Evolutionary conservation across 2,797 vertebrate genomes (phyloP), one percentile per base, ranked within the genome.

Genomic region (Rhinoraja longicauda): DNA sequence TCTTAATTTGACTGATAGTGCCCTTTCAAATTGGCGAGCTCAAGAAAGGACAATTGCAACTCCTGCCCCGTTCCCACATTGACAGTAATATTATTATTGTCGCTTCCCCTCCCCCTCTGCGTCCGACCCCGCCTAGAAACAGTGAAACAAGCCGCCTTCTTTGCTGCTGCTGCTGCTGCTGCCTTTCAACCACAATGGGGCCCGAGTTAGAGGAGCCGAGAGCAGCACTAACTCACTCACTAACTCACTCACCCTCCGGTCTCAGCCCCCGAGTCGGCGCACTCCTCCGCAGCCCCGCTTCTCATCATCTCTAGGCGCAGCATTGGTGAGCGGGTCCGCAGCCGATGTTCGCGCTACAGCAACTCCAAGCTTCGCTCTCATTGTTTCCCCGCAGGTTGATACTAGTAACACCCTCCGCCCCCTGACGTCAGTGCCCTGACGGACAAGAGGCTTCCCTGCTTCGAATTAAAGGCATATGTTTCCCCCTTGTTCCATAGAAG

Each of bases 181-280:
- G 10, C 82, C 29, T 21, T 36, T 36, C 59, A 67, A 67, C 32
- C 59, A 32, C 59, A 88, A 88, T 8, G 62, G 84, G 84, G 84
- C 81, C 53, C 70, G 45, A 67, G 7, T 15, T 36, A 67, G 57
- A 29, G 17, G 59, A 21, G 62, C n/a, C 59, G 59, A 88, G n/a
- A 67, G 67, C 10, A 0, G 59, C 62, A 78, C 10, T n/a, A n/a
- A n/a, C 26, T 8, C 75, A 6, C 32, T 78, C 94, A 10, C 15
- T 29, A 75, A 6, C 32, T 78, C 94, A 96, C 96, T 96, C 94
- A 97, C 97, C 95, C 95, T 90, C 95, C 96, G 73, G 96, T 96
- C 94, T 96, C 96, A 36, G 96, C 95, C 94, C 96, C 96, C 0
- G 96, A 96, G 93, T 96, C 96, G 93, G 90, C 94, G 94, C 94